Conservation (phyloP, 1,140 invertebrate species). For the Adoxophyes honmai region DNA sequence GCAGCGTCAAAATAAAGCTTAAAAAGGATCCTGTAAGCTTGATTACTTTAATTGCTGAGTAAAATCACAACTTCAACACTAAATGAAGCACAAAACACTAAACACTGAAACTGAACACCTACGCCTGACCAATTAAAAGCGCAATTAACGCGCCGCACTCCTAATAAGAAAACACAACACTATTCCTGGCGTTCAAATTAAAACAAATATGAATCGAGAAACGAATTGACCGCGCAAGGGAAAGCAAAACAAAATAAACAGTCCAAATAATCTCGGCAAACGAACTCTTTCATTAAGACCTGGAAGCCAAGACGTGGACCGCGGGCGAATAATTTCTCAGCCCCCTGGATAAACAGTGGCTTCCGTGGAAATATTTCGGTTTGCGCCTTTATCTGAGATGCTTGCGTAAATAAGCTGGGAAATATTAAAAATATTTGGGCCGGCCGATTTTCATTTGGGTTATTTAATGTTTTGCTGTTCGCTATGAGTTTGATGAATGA, state of each 20-base stretch:
- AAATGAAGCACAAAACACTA: no score
- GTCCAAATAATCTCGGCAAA: constrained; percentile 54
- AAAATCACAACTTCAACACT: no score
- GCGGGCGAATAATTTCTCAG: constrained; percentile 42
- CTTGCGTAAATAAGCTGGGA: constrained; percentile 9
- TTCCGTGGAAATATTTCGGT: constrained; percentile 22
- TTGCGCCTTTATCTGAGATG: constrained; percentile 10
- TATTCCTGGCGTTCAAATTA: constrained; percentile 21
- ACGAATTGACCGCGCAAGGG: constrained; percentile 33
- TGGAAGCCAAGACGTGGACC: constrained; percentile 47
- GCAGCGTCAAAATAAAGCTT: no score
- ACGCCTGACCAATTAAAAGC: constrained; percentile 5
- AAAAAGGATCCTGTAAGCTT: no score
- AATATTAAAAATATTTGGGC: constrained; percentile 15
- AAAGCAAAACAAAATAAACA: constrained; percentile 54
- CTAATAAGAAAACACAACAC: constrained; percentile 5
- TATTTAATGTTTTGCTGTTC: background rate
- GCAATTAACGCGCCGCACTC: background rate
- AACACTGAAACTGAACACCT: background rate
- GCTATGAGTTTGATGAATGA: constrained; percentile 8
- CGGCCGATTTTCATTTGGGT: constrained; percentile 5
- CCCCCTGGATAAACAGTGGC: constrained; percentile 40
- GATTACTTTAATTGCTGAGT: no score
- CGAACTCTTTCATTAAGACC: constrained; percentile 65
- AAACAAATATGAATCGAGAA: constrained; percentile 40